Percentiles rank a stretch among this genome's conserved stretches.
These are phyloP conservation scores for Ictalurus furcatus DNA, from an alignment of 2,113 vertebrate species.

Conservation along the genomic window DNA sequence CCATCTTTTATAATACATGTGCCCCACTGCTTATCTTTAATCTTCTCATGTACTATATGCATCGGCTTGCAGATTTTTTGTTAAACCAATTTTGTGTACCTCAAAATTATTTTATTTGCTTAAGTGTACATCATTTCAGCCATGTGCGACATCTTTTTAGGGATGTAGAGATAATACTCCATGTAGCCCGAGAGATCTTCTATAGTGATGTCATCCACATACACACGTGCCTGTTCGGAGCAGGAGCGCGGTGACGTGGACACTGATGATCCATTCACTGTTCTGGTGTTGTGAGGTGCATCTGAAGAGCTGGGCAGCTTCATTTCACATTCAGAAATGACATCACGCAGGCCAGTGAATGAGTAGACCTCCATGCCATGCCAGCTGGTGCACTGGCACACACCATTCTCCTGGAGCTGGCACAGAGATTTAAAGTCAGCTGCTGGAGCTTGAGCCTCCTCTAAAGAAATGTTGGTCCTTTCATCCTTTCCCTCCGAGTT, in stretches of 20 bases:
- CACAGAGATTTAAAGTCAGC: constrained; percentile 84
- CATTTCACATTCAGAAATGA: constrained; percentile 80
- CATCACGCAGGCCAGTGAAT: constrained; percentile 88
- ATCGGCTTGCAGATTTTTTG: constrained; percentile 21
- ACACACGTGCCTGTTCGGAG: constrained; percentile 92
- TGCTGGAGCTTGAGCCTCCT: not conserved
- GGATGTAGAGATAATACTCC: constrained; percentile 97
- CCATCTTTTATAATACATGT: not conserved
- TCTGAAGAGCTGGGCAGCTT: constrained; percentile 67
- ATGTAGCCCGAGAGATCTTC: constrained; percentile 98
- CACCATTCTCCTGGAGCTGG: constrained; percentile 67
- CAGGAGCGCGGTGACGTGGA: constrained; percentile 89
- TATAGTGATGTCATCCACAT: constrained; percentile 96
- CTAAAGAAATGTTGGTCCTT: not conserved
- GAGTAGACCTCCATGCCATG: constrained; percentile 89
- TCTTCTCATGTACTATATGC: constrained; percentile 14
- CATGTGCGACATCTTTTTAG: constrained; percentile 99
- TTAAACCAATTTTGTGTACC: not conserved
- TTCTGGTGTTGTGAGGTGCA: constrained; percentile 76
- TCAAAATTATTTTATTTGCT: not conserved
- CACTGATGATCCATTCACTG: constrained; percentile 45
- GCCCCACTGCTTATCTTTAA: constrained; percentile 6
- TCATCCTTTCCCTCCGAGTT: constrained; percentile 33
- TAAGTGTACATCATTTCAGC: constrained; percentile 99
- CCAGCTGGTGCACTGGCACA: constrained; percentile 80